These are phyloP conservation scores for Muscicapa comitata DNA, from an alignment of 2,797 vertebrate genomes.

Conservation along the genomic window DNA sequence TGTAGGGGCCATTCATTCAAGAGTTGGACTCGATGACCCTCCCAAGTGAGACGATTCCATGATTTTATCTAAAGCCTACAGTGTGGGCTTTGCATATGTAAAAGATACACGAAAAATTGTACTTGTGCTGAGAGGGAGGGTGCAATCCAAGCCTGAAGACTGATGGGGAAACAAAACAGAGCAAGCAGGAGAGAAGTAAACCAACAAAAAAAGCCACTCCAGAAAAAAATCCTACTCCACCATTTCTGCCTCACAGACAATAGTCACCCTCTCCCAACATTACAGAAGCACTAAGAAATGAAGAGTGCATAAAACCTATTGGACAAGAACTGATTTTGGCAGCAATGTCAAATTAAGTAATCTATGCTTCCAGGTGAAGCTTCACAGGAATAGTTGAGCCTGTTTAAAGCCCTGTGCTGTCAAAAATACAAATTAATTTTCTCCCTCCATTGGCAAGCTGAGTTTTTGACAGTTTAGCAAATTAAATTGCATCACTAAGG, in stretches of 20 bases:
- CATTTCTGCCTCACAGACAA: background rate
- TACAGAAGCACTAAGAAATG: slow-evolving; percentile 21
- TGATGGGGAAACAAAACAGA: background rate
- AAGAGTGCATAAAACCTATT: background rate
- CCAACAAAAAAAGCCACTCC: background rate
- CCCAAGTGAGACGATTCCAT: background rate
- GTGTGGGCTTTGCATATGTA: too few species aligned
- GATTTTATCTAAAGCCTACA: background rate
- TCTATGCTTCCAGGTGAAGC: background rate
- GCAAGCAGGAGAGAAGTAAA: background rate
- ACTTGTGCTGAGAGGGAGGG: background rate
- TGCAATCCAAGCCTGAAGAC: background rate
- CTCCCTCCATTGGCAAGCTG: background rate
- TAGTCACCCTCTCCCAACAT: background rate
- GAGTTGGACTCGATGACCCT: background rate
- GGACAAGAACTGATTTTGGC: slow-evolving; percentile 31
- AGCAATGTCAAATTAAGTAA: slow-evolving; percentile 1
- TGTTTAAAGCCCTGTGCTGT: background rate
- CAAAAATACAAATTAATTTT: background rate
- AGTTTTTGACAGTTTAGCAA: background rate
- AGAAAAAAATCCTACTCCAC: background rate
- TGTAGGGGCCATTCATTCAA: background rate
- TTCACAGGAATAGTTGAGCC: background rate
- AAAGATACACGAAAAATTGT: background rate
- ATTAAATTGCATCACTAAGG: background rate